Base-by-base conservation (phyloP, 2,888 invertebrate species). In the Diabrotica balteata region DNA sequence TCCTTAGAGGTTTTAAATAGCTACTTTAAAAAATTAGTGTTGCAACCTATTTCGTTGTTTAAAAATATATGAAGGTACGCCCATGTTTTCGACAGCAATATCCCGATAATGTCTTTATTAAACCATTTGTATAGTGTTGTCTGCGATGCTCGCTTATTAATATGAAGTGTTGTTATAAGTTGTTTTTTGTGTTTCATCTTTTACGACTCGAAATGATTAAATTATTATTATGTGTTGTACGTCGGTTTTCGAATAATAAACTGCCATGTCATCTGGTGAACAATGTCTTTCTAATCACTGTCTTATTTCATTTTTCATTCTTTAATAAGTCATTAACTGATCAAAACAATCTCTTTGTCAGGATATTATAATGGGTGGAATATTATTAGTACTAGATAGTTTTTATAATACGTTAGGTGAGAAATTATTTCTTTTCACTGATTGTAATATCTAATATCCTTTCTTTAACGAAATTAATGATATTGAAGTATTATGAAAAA, bases 71-170 rank as follows among this genome's bases (percentile, higher is more conserved):
- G 10, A 4, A 42, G 7, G 67, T 22, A 58, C 70, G 72, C 64
- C 69, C 8, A 47, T 72, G 72, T 7, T 10, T 11, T n/a, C 43
- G 7, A 50, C 51, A 58, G 72, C 65, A 72, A 75, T 74, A 75
- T 72, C 74, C 70, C 66, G 74, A 75, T 77, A 76, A 77, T 76
- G 77, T 77, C 77, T 77, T 73, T 77, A 77, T 77, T 76, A 75
- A 76, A 73, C 72, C 73, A 75, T 75, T 76, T 67, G 68, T 68
- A 73, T 66, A 47, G 63, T 68, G 68, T 67, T 68, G 68, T 73
- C 72, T 70, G 70, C 72, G 70, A 74, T 73, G 72, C 69, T 66
- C 69, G 73, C 74, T 76, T 76, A 75, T 72, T 76, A 71, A 70
- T 69, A 72, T 72, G 73, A 72, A 67, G 73, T 72, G 73, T 73